Percentiles rank a stretch among this genome's conserved stretches.
phyloP scores from a whole-genome alignment of 2,797 vertebrate species.

The Harpagifer antarcticus region DNA sequence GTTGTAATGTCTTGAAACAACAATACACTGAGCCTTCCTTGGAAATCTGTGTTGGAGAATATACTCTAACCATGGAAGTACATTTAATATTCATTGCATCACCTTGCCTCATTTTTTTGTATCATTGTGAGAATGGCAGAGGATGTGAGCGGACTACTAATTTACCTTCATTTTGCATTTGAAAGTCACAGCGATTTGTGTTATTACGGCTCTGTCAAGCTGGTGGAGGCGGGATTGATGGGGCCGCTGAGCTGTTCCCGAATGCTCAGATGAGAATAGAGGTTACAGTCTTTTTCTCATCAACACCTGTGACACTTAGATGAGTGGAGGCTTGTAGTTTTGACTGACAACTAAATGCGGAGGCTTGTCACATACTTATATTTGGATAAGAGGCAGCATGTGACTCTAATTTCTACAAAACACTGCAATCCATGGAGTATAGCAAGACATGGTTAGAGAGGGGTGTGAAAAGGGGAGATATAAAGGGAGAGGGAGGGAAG shows the following conservation, averaged over 20 bases:
- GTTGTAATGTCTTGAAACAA: constrained; percentile 18
- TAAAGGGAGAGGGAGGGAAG: constrained; percentile 7
- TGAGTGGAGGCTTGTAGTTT: constrained; percentile 68
- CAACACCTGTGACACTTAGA: constrained; percentile 69
- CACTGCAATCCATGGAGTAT: constrained; percentile 40
- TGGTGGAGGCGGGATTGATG: constrained; percentile 77
- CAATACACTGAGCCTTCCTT: constrained; percentile 11
- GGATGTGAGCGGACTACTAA: constrained; percentile 75
- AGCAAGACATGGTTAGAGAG: constrained; percentile 22
- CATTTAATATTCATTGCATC: constrained; percentile 73
- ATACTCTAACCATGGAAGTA: constrained; percentile 52
- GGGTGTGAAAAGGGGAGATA: constrained; percentile 26
- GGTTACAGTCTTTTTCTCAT: constrained; percentile 75
- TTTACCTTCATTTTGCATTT: constrained; percentile 75
- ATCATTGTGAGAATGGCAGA: constrained; percentile 51
- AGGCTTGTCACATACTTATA: constrained; percentile 62
- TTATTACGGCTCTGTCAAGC: constrained; percentile 78
- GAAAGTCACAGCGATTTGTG: constrained; percentile 79
- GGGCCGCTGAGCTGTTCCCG: constrained; percentile 62
- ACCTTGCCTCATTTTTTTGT: constrained; percentile 50
- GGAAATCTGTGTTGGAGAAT: constrained; percentile 40
- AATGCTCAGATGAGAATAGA: constrained; percentile 68
- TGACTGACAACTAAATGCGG: constrained; percentile 74
- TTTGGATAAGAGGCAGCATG: constrained; percentile 69
- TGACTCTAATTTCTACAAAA: constrained; percentile 64